Percentiles rank a stretch among this genome's conserved stretches.
These are phyloP conservation scores for Pollicipes pollicipes DNA, from an alignment of 1,140 invertebrate genomes.

Conservation along the genomic window DNA sequence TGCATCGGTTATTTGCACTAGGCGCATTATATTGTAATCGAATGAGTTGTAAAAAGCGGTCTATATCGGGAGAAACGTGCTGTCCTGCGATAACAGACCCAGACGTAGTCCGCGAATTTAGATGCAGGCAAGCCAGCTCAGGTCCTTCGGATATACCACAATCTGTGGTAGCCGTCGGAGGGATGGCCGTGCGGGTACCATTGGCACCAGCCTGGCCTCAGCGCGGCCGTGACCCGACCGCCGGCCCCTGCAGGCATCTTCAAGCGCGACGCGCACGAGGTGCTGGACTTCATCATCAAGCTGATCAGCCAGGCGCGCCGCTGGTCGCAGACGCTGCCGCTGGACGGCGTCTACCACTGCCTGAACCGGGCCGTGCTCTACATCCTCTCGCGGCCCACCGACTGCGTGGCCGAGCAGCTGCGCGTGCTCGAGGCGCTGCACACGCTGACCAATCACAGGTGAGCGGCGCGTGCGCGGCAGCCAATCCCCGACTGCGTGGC, in stretches of 20 bases:
- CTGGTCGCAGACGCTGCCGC: slow-evolving; percentile 28
- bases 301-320: slow-evolving; percentile 67
- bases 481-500: slow-evolving; percentile 10
- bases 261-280: slow-evolving; percentile 75
- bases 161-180: too few species aligned
- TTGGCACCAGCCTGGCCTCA: too few species aligned
- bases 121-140: too few species aligned
- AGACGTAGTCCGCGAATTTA: too few species aligned
- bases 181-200: too few species aligned
- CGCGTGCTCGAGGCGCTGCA: slow-evolving; percentile 79
- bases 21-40: too few species aligned
- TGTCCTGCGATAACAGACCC: too few species aligned
- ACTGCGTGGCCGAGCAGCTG: slow-evolving; percentile 76
- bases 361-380: slow-evolving; percentile 86
- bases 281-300: slow-evolving; percentile 88
- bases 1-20: too few species aligned
- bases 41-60: too few species aligned
- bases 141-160: too few species aligned
- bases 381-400: slow-evolving; percentile 73
- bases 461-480: slow-evolving; percentile 27
- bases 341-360: slow-evolving; percentile 76
- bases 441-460: slow-evolving; percentile 64
- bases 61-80: too few species aligned
- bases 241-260: slow-evolving; percentile 39
- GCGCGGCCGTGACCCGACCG: too few species aligned